phyloP scores from a whole-genome alignment of 2,797 vertebrate species.

The Lepidocolaptes lacrymiger region DNA sequence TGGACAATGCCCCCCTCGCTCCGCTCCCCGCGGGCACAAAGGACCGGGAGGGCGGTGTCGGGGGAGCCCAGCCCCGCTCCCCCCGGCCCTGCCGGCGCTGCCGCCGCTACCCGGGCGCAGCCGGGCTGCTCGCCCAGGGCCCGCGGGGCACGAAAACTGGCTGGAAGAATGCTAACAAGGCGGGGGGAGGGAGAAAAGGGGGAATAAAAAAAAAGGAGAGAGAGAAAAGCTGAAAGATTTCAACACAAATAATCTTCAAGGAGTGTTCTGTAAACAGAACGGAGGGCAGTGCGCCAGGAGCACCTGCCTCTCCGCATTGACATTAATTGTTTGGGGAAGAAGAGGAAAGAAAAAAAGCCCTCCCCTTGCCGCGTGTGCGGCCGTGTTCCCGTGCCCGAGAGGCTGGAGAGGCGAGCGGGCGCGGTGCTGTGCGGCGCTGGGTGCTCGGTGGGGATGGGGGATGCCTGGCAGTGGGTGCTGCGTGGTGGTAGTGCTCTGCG shows the following conservation, averaged over 20 bases:
- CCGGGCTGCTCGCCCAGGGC: not conserved
- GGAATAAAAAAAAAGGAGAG: not conserved
- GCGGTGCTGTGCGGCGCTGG: not conserved
- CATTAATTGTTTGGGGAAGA: constrained; percentile 52
- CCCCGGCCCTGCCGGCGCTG: not conserved
- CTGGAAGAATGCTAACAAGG: constrained; percentile 34
- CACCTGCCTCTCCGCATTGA: constrained; percentile 67
- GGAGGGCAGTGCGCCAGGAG: constrained; percentile 62
- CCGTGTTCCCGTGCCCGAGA: not conserved
- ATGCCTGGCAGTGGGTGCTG: not conserved
- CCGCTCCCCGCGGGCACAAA: not conserved
- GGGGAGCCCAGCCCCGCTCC: not conserved
- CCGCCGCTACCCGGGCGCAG: not conserved
- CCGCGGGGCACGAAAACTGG: constrained; percentile 32
- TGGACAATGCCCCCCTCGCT: constrained; percentile 33
- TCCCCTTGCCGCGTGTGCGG: not conserved
- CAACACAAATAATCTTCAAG: constrained; percentile 73
- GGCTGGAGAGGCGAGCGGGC: not conserved
- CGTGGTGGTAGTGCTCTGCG: fast-evolving
- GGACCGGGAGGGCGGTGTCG: not conserved
- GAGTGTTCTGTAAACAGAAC: constrained; percentile 71
- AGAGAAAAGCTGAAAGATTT: constrained; percentile 62
- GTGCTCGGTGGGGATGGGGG: too few relatives aligned
- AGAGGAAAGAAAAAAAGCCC: not conserved
- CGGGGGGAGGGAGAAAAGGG: not conserved